Conservation (phyloP, 1,140 invertebrate genomes). For the Druon quercuslanigerum region DNA sequence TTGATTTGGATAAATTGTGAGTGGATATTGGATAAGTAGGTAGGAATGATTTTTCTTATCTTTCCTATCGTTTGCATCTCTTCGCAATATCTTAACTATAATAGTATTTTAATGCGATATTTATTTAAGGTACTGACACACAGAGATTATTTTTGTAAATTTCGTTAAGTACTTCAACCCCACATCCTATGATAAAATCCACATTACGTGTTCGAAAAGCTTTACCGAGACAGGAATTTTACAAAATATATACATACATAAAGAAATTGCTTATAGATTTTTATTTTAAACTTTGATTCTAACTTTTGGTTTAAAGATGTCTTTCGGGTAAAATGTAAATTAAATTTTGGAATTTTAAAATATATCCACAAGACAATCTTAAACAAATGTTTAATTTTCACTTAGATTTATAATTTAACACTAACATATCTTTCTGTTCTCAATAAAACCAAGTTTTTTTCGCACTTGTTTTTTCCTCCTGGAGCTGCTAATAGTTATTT, state of each 20-base stretch:
- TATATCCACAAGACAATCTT: too few species aligned
- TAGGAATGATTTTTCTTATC: slow-evolving; percentile 37
- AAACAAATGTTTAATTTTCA: too few species aligned
- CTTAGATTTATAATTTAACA: too few species aligned
- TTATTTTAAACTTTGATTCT: too few species aligned
- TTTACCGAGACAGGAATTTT: not conserved
- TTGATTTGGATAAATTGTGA: slow-evolving; percentile 9
- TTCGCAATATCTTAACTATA: slow-evolving; percentile 38
- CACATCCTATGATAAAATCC: not conserved
- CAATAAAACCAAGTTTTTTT: too few species aligned
- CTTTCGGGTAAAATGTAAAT: too few species aligned
- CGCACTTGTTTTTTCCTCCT: too few species aligned
- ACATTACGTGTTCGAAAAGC: not conserved
- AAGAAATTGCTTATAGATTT: too few species aligned
- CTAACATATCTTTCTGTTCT: too few species aligned
- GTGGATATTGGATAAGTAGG: slow-evolving; percentile 9
- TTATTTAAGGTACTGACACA: slow-evolving; percentile 55
- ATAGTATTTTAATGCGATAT: slow-evolving; percentile 41
- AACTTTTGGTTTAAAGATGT: too few species aligned
- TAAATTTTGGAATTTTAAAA: too few species aligned
- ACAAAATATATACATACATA: not conserved
- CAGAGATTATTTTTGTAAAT: slow-evolving; percentile 59
- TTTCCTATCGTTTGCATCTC: slow-evolving; percentile 42
- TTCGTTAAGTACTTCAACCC: not conserved
- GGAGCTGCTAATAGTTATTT: too few species aligned